phyloP scores from a whole-genome alignment of 2,888 invertebrate genomes.

The Spodoptera littoralis region DNA sequence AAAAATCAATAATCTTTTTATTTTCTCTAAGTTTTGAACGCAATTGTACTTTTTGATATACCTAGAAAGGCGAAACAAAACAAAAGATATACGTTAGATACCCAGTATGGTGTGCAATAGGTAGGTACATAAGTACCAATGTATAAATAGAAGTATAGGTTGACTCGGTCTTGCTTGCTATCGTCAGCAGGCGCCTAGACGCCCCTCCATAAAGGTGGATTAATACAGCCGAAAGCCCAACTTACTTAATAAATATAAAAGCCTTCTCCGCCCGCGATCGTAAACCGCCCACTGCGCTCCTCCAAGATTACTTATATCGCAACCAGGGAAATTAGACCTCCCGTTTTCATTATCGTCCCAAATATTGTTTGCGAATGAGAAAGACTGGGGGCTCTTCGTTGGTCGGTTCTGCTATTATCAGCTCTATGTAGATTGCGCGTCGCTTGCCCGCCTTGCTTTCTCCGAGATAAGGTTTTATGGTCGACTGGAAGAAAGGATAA shows the following conservation, averaged over 20 bases:
- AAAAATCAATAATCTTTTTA: too few relatives aligned
- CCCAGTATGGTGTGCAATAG: too few relatives aligned
- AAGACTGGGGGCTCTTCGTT: conserved; percentile 68
- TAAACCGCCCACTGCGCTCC: conserved; percentile 86
- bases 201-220: conserved; percentile 87
- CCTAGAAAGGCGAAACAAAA: too few relatives aligned
- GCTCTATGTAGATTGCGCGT: conserved; percentile 87
- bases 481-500: conserved; percentile 86
- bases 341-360: conserved; percentile 76
- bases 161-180: conserved; percentile 50
- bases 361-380: conserved; percentile 54
- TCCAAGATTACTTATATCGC: conserved; percentile 86
- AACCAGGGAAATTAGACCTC: conserved; percentile 72
- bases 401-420: conserved; percentile 83
- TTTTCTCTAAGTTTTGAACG: not conserved
- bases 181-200: conserved; percentile 76
- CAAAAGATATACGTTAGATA: too few relatives aligned
- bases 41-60: not conserved
- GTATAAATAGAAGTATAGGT: conserved; percentile 20
- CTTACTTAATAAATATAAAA: conserved; percentile 90
- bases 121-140: not conserved
- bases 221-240: conserved; percentile 88
- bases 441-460: conserved; percentile 82
- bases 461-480: conserved; percentile 86
- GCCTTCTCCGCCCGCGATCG: conserved; percentile 85